A percentile compares a stretch with the other conserved stretches of the same genome.
Evolutionary conservation across 2,888 invertebrate species (phyloP).

Genomic region (Synanthedon myopaeformis): DNA sequence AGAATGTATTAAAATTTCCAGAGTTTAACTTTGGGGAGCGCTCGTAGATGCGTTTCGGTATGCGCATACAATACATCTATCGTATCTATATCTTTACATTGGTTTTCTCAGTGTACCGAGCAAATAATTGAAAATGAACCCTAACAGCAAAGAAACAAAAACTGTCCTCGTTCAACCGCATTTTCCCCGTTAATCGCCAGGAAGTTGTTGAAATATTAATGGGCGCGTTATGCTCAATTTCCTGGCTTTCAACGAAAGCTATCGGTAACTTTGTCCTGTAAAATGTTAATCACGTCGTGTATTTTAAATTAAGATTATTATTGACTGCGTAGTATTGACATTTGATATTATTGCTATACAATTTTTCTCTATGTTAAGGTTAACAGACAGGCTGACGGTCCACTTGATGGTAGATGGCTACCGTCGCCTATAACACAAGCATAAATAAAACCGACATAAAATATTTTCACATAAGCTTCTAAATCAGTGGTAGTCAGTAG

Average conservation of each 20-base stretch:
- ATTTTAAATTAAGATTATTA: not conserved
- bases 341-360: not conserved
- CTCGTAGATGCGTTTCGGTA: slow-evolving; percentile 39
- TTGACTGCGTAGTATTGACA: not conserved
- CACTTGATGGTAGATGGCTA: no score
- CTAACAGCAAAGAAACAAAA: no score
- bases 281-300: slow-evolving; percentile 10
- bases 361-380: no score
- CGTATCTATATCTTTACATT: slow-evolving; percentile 20
- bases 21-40: slow-evolving; percentile 50
- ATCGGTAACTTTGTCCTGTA: slow-evolving; percentile 51
- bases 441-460: no score
- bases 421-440: no score
- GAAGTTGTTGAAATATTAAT: slow-evolving; percentile 65
- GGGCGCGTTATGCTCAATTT: slow-evolving; percentile 63
- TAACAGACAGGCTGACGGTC: no score
- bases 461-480: no score
- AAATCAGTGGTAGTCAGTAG: no score
- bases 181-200: slow-evolving; percentile 41
- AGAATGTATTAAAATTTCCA: slow-evolving; percentile 55
- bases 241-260: slow-evolving; percentile 58
- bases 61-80: slow-evolving; percentile 22
- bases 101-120: slow-evolving; percentile 20
- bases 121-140: no score
- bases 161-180: slow-evolving; percentile 4